Evolutionary conservation across 2,113 vertebrate species (phyloP).

Genomic region (Gyps fulvus): DNA sequence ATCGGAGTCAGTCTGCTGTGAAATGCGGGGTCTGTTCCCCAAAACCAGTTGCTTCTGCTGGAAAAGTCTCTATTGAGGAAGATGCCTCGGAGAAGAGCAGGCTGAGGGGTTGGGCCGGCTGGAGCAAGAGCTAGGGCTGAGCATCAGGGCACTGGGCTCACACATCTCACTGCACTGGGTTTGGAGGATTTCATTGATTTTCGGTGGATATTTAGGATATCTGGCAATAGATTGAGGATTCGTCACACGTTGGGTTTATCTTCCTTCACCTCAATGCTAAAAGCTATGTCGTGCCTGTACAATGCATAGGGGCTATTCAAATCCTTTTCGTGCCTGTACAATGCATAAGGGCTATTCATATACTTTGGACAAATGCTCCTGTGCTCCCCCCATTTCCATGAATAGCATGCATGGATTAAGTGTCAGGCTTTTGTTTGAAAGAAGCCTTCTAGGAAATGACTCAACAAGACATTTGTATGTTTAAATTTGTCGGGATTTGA

Average conservation of each 20-base stretch:
- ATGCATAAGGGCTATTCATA: too few relatives aligned
- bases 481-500: not conserved
- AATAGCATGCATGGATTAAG: not conserved
- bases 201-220: not conserved
- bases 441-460: not conserved
- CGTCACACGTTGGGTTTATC: not conserved
- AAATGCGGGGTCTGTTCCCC: not conserved
- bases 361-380: not conserved
- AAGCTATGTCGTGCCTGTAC: not conserved
- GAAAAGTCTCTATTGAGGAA: not conserved
- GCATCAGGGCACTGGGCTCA: rapidly evolving
- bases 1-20: not conserved
- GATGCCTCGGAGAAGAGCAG: not conserved
- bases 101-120: not conserved
- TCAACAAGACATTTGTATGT: not conserved
- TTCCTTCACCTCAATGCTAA: not conserved
- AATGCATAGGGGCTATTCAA: not conserved
- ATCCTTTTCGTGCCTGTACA: not conserved
- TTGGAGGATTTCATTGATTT: not conserved
- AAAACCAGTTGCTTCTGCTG: not conserved
- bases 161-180: not conserved
- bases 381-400: rapidly evolving
- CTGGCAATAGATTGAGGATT: not conserved
- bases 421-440: not conserved
- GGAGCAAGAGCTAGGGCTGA: not conserved